Conservation (phyloP, 2,888 invertebrate genomes). For the Punctoribates punctum region DNA sequence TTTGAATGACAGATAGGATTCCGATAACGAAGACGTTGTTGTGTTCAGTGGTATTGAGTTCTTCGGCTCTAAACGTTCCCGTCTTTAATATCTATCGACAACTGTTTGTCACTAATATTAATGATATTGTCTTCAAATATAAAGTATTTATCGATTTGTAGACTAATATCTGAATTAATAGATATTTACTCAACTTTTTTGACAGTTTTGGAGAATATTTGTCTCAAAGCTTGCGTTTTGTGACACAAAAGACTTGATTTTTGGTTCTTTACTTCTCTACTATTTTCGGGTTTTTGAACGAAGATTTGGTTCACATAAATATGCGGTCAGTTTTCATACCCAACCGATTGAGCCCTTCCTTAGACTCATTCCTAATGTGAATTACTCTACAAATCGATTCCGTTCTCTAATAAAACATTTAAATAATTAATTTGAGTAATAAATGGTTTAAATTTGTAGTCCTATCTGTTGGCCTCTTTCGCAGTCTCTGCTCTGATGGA, state of each 20-base stretch:
- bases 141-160: slow-evolving; percentile 49
- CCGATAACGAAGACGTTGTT: slow-evolving; percentile 57
- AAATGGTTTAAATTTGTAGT: too few relatives aligned
- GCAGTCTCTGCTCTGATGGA: slow-evolving; percentile 55
- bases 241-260: slow-evolving; percentile 58
- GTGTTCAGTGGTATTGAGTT: slow-evolving; percentile 56
- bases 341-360: neutral
- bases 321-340: slow-evolving; percentile 53
- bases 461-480: slow-evolving; percentile 55
- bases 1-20: slow-evolving; percentile 50
- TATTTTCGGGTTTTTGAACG: slow-evolving; percentile 59
- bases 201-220: slow-evolving; percentile 55
- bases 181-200: slow-evolving; percentile 45
- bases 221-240: slow-evolving; percentile 56
- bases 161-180: slow-evolving; percentile 25
- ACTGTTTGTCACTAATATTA: slow-evolving; percentile 55
- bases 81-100: slow-evolving; percentile 54
- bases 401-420: neutral
- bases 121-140: slow-evolving; percentile 53
- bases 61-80: slow-evolving; percentile 57
- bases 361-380: too few relatives aligned
- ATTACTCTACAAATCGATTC: neutral
- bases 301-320: slow-evolving; percentile 58
- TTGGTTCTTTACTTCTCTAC: slow-evolving; percentile 58
- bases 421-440: too few relatives aligned